Evolutionary conservation across 1,140 invertebrate species (phyloP).

Genomic region (Drosophila burlai): DNA sequence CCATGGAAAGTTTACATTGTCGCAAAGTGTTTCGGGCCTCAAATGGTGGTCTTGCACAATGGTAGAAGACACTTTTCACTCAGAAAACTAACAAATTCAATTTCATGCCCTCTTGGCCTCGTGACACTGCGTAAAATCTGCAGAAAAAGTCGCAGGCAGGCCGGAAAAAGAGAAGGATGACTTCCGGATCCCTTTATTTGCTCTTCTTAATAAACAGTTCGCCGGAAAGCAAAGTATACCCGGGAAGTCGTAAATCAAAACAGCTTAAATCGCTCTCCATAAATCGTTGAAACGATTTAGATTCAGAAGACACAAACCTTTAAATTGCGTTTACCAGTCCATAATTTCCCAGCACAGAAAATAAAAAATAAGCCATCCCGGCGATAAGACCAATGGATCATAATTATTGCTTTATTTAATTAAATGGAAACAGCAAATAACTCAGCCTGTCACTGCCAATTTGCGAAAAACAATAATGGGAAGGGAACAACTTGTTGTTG

Average conservation of each 20-base stretch:
- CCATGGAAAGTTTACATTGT: not conserved
- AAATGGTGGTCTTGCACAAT: not conserved
- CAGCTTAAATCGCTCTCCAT: conserved; percentile 58
- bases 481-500: not conserved
- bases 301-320: conserved; percentile 31
- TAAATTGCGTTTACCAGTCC: conserved; percentile 24
- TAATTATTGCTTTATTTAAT: conserved; percentile 59
- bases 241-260: conserved; percentile 69
- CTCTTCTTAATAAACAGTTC: conserved; percentile 17
- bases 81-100: conserved; percentile 39
- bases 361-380: conserved; percentile 9
- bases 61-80: conserved; percentile 20
- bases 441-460: conserved; percentile 21
- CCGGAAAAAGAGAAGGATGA: conserved; percentile 6
- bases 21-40: not conserved
- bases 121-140: conserved; percentile 29
- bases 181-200: too few relatives aligned
- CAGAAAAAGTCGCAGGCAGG: not conserved
- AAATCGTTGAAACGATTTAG: conserved; percentile 33
- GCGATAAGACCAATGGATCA: conserved; percentile 32
- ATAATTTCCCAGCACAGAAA: conserved; percentile 34
- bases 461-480: conserved; percentile 30
- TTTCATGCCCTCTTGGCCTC: conserved; percentile 61
- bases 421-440: conserved; percentile 44
- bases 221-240: not conserved